These are phyloP conservation scores for Ciconia maguari DNA, from an alignment of 2,113 vertebrate genomes.

Conservation along the genomic window DNA sequence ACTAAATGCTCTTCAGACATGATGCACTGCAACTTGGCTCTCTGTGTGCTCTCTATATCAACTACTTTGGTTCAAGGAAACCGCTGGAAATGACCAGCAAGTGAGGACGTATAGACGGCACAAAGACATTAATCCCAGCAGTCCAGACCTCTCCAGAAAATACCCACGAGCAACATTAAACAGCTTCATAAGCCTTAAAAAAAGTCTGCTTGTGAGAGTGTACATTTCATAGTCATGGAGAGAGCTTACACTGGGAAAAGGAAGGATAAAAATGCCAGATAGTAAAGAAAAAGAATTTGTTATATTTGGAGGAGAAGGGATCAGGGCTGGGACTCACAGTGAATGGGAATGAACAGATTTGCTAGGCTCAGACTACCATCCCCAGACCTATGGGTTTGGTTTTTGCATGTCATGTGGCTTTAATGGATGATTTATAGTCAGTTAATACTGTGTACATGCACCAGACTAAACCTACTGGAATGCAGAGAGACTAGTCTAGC, in stretches of 20 bases:
- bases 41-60: not conserved
- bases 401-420: not conserved
- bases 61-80: not conserved
- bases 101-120: not conserved
- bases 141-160: not conserved
- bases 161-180: not conserved
- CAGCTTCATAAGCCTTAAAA: not conserved
- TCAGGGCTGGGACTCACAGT: not conserved
- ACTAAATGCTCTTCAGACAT: not conserved
- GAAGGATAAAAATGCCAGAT: not conserved
- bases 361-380: not conserved
- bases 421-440: not conserved
- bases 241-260: not conserved
- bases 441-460: conserved; percentile 14
- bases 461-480: conserved; percentile 57
- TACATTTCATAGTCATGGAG: not conserved
- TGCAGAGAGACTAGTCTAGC: conserved; percentile 50
- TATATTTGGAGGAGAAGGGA: not conserved
- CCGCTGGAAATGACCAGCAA: not conserved
- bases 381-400: not conserved
- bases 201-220: not conserved
- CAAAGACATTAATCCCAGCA: not conserved
- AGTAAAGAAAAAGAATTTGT: not conserved
- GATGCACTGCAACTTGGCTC: not conserved
- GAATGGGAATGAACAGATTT: not conserved